Evolutionary conservation across 2,888 invertebrate species (phyloP).

Genomic region (Mythimna pallens): DNA sequence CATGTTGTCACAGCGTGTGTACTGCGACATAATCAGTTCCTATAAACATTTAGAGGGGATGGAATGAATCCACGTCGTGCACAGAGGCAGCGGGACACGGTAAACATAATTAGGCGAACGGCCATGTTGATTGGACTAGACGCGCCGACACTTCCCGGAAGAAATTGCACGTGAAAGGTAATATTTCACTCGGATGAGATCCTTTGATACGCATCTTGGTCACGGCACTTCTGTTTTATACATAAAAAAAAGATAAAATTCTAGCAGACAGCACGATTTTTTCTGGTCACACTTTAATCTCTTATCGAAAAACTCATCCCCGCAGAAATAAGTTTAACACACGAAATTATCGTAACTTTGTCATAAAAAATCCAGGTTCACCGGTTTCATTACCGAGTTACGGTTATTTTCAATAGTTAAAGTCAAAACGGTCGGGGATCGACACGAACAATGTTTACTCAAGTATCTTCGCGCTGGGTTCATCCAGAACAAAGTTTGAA

Average conservation of each 20-base stretch:
- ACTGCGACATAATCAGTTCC: constrained; percentile 70
- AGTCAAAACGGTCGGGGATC: constrained; percentile 59
- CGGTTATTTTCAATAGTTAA: constrained; percentile 65
- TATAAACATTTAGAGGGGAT: constrained; percentile 74
- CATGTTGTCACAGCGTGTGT: constrained; percentile 60
- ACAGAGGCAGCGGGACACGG: constrained; percentile 74
- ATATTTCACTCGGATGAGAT: constrained; percentile 78
- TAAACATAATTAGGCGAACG: constrained; percentile 84
- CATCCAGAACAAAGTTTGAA: constrained; percentile 71
- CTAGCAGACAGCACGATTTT: constrained; percentile 36
- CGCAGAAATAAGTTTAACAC: constrained; percentile 52
- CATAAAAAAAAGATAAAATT: constrained; percentile 65
- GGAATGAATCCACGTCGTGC: constrained; percentile 71
- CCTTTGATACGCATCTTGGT: constrained; percentile 74
- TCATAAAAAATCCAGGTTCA: constrained; percentile 53
- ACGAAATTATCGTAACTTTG: constrained; percentile 54
- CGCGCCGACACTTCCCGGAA: constrained; percentile 75
- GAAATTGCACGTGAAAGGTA: constrained; percentile 81
- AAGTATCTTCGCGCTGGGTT: constrained; percentile 70
- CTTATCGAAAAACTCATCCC: constrained; percentile 50
- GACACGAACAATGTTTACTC: constrained; percentile 66
- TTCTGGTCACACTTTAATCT: constrained; percentile 50
- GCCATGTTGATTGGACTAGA: constrained; percentile 82
- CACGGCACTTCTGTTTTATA: constrained; percentile 69
- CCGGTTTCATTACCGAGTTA: constrained; percentile 47